Base-by-base conservation (phyloP, 2,113 vertebrate genomes). In the Anhinga rufa region DNA sequence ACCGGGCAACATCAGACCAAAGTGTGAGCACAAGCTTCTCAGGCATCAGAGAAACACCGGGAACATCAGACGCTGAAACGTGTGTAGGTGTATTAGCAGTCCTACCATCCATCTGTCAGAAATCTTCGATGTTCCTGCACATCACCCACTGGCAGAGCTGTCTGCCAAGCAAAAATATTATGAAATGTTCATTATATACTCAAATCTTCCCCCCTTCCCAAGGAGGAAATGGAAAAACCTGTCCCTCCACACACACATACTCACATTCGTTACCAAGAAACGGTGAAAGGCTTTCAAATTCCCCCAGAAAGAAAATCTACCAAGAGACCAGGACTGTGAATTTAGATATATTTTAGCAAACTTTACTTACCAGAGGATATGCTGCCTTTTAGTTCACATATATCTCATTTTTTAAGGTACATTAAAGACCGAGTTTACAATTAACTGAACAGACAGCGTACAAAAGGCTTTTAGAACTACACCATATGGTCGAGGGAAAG, bases 381-480 rank as follows among this genome's bases (percentile, higher is more conserved):
- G 48, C 85, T 79, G 93, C 89, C 91, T 96, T 95, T 87, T 86
- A 92, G 90, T 78, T 96, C 96, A 91, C 81, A 97, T 97, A 96
- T 94, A 97, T 97, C 95, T 95, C 88, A 85, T 88, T 97, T 95
- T 94, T 96, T 97, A 97, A 97, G 97, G 98, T 97, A 97, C 91
- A 91, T 95, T 98, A 95, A 98, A 98, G 97, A 97, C 86, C 36
- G 96, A 98, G 98, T 97, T 98, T 98, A 98, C 98, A 98, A 98
- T 98, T 98, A 98, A 98, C 96, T 97, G 98, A 98, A 98, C 97
- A 98, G 98, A 98, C 98, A 98, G 98, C 94, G 5, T 97, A 98
- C 98, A 98, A 98, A 98, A 98, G 98, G 98, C 98, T 98, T 98
- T 98, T 98, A 98, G 98, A 98, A 98, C 98, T 97, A 97, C 97